These are phyloP conservation scores for Tetraneura akinire DNA, from an alignment of 1,140 invertebrate genomes.

Conservation along the genomic window DNA sequence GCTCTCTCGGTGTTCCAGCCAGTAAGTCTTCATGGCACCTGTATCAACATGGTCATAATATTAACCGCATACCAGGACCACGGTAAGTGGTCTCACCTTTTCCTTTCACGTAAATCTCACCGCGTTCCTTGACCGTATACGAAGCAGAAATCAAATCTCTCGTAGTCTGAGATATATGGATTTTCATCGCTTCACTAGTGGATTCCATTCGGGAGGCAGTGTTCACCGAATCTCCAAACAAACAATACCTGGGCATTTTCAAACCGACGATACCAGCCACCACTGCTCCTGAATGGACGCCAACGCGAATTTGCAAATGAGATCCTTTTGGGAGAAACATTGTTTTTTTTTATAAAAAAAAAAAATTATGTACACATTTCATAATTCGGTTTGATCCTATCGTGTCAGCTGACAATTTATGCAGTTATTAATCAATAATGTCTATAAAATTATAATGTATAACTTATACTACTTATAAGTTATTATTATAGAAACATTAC, in stretches of 20 bases:
- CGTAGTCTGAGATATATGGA: constrained; percentile 90
- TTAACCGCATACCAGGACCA: not conserved
- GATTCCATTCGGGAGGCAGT: constrained; percentile 91
- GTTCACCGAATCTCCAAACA: constrained; percentile 92
- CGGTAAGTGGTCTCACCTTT: constrained; percentile 66
- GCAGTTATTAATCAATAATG: too few species aligned
- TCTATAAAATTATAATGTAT: too few species aligned
- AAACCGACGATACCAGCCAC: constrained; percentile 93
- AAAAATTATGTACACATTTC: too few species aligned
- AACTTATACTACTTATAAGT: too few species aligned
- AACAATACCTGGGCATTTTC: constrained; percentile 93
- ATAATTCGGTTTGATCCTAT: too few species aligned
- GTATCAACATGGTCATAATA: constrained; percentile 44
- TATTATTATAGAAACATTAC: constrained; percentile 58
- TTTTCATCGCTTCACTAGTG: constrained; percentile 87
- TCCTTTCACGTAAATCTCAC: constrained; percentile 82
- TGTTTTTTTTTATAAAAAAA: too few species aligned
- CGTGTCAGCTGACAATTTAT: too few species aligned
- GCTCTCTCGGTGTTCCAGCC: constrained; percentile 73
- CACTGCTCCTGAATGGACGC: constrained; percentile 86
- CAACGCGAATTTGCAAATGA: constrained; percentile 85
- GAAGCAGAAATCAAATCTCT: constrained; percentile 72
- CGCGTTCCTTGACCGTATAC: constrained; percentile 79
- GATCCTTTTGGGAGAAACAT: constrained; percentile 65
- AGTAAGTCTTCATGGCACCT: constrained; percentile 93